Evolutionary conservation across 37 sponge, comb jelly and placozoan species (phyloP), one percentile per base, ranked within the genome.

Genomic region (Crambe crambe): DNA sequence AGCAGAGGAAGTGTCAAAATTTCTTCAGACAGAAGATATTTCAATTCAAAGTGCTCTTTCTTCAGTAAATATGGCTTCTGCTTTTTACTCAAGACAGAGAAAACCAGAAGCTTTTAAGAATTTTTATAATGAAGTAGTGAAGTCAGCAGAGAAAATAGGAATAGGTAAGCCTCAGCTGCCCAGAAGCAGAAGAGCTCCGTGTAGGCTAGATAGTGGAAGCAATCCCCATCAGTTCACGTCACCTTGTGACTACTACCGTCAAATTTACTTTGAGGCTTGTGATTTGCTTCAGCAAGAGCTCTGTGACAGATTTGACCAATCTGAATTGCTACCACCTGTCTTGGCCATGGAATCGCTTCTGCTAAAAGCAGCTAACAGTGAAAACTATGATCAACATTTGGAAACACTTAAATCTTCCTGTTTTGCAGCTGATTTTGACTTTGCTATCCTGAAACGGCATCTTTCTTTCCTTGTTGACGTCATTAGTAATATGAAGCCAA

Each of bases 341-440:
- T 51, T 51, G 15, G 54, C n/a, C n/a, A n/a, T n/a, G n/a, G n/a
- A n/a, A n/a, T n/a, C n/a, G n/a, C n/a, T n/a, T n/a, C n/a, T 51
- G 9, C 15, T 15, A 9, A 51, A 9, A 51, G 54, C 54, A 51
- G 15, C 54, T 51, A 51, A 51, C 15, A 51, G 15, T 51, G 9
- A 62, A 62, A 21, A n/a, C 64, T 62, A 62, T 26, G 6, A 62
- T 62, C 30, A 26, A 26, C 10, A 62, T 9, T 62, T 8, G 25
- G 21, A 26, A 62, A 21, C 64, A 27, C 25, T 26, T 5, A 21
- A 85, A 41, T n/a, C n/a, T n/a, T n/a, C n/a, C n/a, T n/a, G n/a
- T n/a, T n/a, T n/a, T n/a, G n/a, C n/a, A n/a, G n/a, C n/a, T n/a
- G 85, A 89, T 37, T 35, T 89, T 17, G 69, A 89, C 70, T 42